Base-by-base conservation (phyloP, 2,888 invertebrate genomes). In the Xestia ashworthii region DNA sequence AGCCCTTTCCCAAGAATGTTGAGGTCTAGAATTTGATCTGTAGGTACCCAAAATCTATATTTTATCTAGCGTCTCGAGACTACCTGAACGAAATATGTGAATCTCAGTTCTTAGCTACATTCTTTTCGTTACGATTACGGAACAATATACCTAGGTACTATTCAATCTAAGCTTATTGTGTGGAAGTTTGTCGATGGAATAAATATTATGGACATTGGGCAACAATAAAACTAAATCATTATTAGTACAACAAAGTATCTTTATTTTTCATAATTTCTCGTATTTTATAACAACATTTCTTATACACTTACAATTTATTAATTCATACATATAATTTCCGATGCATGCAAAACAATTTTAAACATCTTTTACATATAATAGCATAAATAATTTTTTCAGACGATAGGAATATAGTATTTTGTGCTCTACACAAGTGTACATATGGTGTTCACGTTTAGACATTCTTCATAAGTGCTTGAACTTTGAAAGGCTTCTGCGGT, bases 231-330 rank as follows among this genome's bases (percentile, higher is more conserved):
- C 46, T 1, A 44, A 89, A 88, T 6, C 66, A 78, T 65, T 65
- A 60, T 69, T 85, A 86, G 82, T 90, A 89, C 87, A 90, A 92
- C 89, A 89, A 89, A 89, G 88, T 94, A 93, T 92, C 87, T 88
- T 95, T 95, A 95, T 92, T 90, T 87, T 83, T 80, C 60, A 92
- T 93, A 94, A 94, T 93, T 92, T 94, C 89, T 92, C 88, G 90
- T 91, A 90, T 90, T 91, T 89, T 87, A 89, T 89, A 90, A 91
- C 92, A 94, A 93, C 91, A 92, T 93, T 87, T 92, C 90, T 90
- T 91, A 93, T 91, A 93, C 88, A 91, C 87, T 89, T 90, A 89
- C 89, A 92, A 90, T 91, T 93, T 90, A 86, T 90, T 89, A 91
- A 90, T 89, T 90, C 89, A 92, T 90, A 92, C 85, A 58, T 60